Evolutionary conservation across 2,888 invertebrate species (phyloP), one percentile per base, ranked within the genome.

Genomic region (Drosophila yooni): DNA sequence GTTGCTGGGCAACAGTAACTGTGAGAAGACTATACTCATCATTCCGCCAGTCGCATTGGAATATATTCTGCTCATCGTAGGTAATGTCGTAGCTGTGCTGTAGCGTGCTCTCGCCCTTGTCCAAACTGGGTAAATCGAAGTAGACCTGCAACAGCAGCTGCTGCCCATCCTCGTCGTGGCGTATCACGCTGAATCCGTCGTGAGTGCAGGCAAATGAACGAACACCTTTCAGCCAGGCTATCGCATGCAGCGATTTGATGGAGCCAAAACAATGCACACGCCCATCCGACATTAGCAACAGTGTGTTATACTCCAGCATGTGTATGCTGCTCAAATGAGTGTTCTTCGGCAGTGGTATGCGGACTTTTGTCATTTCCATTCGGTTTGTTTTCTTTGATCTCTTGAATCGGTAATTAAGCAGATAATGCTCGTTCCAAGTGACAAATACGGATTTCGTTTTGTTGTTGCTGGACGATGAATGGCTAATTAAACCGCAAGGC

Each of bases 321-420:
- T 91, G 77, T 15, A 93, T 91, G 60, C 91, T 83, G 8, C 76
- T 71, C 8, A 84, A 74, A 6, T 81, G 69, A 21, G 38, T 66
- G 6, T 76, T 79, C 33, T 70, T 69, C 5, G 85, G 76, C 25
- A 92, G 33, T 25, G 85, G 75, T 21, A 92, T 79, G 4, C 89
- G 83, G n/a, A 91, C 91, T 66, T 82, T 90, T 0, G 86, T 90
- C 73, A 92, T 78, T 46, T 84, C 88, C 33, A 83, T 80, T 62
- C 72, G 69, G 8, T 79, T 79, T 3, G 64, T 79, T 33, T 77
- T 83, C 15, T 70, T 76, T 0, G 83, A 79, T 52, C 83, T 90
- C 73, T 93, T 93, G 21, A 93, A 92, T 13, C 92, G 91, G 65
- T 89, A 92, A 70, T 91, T 93, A 0, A 92, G 73, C 29, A 93